These are phyloP conservation scores for Ladona fulva DNA, from an alignment of 1,140 invertebrate species.

Conservation along the genomic window DNA sequence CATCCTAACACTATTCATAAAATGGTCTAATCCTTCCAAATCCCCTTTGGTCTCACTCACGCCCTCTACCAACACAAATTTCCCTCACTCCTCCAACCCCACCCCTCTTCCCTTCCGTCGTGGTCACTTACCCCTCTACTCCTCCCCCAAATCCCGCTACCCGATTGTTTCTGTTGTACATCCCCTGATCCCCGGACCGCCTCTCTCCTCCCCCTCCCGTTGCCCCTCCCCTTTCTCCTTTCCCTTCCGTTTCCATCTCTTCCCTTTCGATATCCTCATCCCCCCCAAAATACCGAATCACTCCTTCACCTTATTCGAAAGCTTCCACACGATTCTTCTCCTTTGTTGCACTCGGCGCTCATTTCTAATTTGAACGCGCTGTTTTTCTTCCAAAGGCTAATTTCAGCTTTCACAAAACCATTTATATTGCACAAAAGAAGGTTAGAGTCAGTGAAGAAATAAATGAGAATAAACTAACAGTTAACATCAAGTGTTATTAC, in stretches of 20 bases:
- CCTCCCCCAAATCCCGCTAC: not conserved
- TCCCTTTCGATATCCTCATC: not conserved
- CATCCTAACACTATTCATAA: not conserved
- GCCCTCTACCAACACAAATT: not conserved
- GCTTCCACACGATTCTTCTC: too few species aligned
- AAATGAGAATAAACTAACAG: too few species aligned
- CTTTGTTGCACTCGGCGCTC: too few species aligned
- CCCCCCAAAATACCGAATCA: too few species aligned
- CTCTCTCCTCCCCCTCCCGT: not conserved
- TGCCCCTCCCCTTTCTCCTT: not conserved
- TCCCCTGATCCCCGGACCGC: not conserved
- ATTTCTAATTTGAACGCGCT: too few species aligned
- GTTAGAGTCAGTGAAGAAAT: too few species aligned
- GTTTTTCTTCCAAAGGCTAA: too few species aligned
- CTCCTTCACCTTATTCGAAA: too few species aligned
- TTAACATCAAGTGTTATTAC: too few species aligned
- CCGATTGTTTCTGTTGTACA: not conserved
- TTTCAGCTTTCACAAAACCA: too few species aligned
- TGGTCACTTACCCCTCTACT: too few species aligned
- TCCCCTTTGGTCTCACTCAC: not conserved
- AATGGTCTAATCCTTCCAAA: not conserved
- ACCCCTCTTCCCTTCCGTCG: not conserved
- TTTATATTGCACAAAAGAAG: too few species aligned
- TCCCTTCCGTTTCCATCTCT: not conserved
- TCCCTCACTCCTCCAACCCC: not conserved